Conservation (phyloP, 2,113 vertebrate species). For the Vicugna pacos region DNA sequence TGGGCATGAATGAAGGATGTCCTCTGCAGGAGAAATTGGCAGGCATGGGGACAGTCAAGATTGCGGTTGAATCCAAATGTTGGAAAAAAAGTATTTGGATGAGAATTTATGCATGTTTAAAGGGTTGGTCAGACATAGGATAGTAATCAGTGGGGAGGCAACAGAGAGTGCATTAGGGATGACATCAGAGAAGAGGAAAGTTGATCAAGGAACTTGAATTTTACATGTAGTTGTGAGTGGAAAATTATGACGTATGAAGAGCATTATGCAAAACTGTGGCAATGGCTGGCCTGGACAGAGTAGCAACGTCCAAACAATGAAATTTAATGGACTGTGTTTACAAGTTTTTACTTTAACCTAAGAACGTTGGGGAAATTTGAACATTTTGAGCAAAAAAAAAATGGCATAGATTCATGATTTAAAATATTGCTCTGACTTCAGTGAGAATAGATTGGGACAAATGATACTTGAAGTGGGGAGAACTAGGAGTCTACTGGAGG, state of each 20-base stretch:
- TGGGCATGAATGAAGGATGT: not conserved
- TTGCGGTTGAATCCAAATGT: not conserved
- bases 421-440: not conserved
- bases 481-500: not conserved
- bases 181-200: not conserved
- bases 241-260: not conserved
- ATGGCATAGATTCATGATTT: not conserved
- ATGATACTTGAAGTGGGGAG: not conserved
- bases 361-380: not conserved
- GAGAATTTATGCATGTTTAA: not conserved
- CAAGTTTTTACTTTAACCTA: not conserved
- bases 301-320: not conserved
- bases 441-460: not conserved
- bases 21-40: not conserved
- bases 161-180: not conserved
- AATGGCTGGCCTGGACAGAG: rapidly evolving
- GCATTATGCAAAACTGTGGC: not conserved
- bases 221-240: not conserved
- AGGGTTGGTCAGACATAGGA: not conserved
- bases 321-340: not conserved
- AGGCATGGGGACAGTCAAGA: not conserved
- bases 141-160: not conserved
- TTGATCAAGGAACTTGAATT: not conserved
- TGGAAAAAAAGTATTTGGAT: not conserved
- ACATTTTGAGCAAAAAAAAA: not conserved